Conservation (phyloP, 2,888 invertebrate genomes). For the Xanthia togata region DNA sequence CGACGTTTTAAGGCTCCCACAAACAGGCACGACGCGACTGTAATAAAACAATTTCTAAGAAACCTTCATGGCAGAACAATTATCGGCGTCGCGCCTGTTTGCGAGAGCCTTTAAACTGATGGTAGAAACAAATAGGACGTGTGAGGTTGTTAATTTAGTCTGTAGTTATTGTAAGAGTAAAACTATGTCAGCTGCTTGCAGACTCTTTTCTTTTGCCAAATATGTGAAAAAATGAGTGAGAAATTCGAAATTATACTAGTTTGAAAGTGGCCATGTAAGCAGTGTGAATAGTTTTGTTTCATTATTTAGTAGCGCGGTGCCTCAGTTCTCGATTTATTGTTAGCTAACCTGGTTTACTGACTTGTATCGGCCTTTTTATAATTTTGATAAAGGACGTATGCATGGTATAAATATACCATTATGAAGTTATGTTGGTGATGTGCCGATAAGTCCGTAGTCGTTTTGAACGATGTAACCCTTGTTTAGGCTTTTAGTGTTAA, state of each 20-base stretch:
- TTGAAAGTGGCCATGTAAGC: slow-evolving; percentile 34
- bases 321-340: slow-evolving; percentile 56
- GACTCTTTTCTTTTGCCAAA: slow-evolving; percentile 48
- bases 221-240: slow-evolving; percentile 22
- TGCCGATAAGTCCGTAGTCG: slow-evolving; percentile 39
- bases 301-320: slow-evolving; percentile 52
- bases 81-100: too few relatives aligned
- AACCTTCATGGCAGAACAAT: too few relatives aligned
- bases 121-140: slow-evolving; percentile 19
- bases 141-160: slow-evolving; percentile 57
- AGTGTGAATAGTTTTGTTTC: slow-evolving; percentile 41
- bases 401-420: slow-evolving; percentile 39
- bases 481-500: slow-evolving; percentile 68
- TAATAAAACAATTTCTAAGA: too few relatives aligned
- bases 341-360: slow-evolving; percentile 43
- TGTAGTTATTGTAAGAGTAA: slow-evolving; percentile 52
- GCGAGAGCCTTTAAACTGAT: slow-evolving; percentile 8
- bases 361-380: slow-evolving; percentile 48
- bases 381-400: slow-evolving; percentile 43
- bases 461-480: slow-evolving; percentile 51
- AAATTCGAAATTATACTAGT: slow-evolving; percentile 24
- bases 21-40: too few relatives aligned
- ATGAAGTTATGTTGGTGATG: slow-evolving; percentile 43
- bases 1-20: not conserved
- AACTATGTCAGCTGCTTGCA: slow-evolving; percentile 56